Evolutionary conservation across 2,888 invertebrate genomes (phyloP), one percentile per base, ranked within the genome.

Genomic region (Dasypogon diadema): DNA sequence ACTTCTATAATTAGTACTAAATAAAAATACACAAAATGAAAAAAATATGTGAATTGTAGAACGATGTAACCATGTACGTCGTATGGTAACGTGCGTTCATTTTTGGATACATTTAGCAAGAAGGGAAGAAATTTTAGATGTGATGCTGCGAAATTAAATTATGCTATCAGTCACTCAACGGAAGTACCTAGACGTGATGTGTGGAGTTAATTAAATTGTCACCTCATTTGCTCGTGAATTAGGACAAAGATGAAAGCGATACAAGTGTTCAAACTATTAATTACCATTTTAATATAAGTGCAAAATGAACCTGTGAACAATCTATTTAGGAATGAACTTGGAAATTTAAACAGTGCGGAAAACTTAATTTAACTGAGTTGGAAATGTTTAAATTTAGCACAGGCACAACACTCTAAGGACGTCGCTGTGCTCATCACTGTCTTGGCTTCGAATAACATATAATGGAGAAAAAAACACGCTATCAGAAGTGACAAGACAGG

Each of bases 401-500:
- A 42, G 42, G 42, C 6, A 42, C 12, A 42, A n/a, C 18, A 12
- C 21, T 18, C 54, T n/a, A 54, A 5, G 14, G 21, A 54, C 16
- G 18, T 21, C 54, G 8, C 16, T 10, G 10, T 22, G 21, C 16
- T 54, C 21, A 18, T 54, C 54, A 22, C 22, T 18, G 54, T 54
- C 54, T 54, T 18, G 21, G n/a, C n/a, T n/a, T n/a, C n/a, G n/a
- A n/a, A n/a, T n/a, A 18, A 18, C 21, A 22, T 10, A 54, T 54
- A 3, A 18, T 54, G 18, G 54, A 8, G 21, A n/a, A n/a, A n/a
- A n/a, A 54, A 48, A 54, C 16, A 18, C 3, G 54, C 21, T 21
- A 54, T 12, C n/a, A n/a, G 42, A n/a, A 54, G 54, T 54, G 54
- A 54, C 54, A 54, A 56, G 24, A 26, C 56, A 56, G 56, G 56